phyloP scores from a whole-genome alignment of 2,797 vertebrate species.

The Gadopsis marmoratus region DNA sequence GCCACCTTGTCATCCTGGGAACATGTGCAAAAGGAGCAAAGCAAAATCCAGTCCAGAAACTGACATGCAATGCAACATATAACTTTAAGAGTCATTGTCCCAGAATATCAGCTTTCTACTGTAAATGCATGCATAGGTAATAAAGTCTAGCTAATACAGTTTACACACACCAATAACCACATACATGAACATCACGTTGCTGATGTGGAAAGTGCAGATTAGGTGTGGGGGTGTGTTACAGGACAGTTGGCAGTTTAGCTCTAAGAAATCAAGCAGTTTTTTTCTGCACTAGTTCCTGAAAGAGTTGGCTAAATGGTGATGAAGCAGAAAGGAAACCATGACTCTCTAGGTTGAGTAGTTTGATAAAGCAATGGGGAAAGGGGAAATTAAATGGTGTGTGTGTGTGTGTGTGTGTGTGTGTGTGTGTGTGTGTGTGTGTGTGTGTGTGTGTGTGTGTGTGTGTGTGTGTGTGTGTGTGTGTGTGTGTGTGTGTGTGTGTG shows the following conservation, averaged over 20 bases:
- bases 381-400: conserved; percentile 29
- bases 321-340: conserved; percentile 42
- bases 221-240: not conserved
- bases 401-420: too few relatives aligned
- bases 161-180: conserved; percentile 16
- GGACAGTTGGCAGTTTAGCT: not conserved
- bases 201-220: conserved; percentile 19
- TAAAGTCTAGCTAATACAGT: conserved; percentile 8
- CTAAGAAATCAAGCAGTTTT: conserved; percentile 5
- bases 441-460: not conserved
- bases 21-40: not conserved
- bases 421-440: not conserved
- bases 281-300: conserved; percentile 44
- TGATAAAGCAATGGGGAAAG: conserved; percentile 43
- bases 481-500: too few relatives aligned
- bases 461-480: not conserved
- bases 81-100: not conserved
- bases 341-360: conserved; percentile 43
- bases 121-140: not conserved
- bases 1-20: not conserved
- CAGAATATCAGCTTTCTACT: not conserved
- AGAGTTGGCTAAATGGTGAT: conserved; percentile 49
- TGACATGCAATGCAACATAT: not conserved
- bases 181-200: conserved; percentile 3
- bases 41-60: not conserved